Percentiles rank a stretch among this genome's conserved stretches.
Conservation (phyloP, 2,797 vertebrate genomes). For the Anniella stebbinsi region DNA sequence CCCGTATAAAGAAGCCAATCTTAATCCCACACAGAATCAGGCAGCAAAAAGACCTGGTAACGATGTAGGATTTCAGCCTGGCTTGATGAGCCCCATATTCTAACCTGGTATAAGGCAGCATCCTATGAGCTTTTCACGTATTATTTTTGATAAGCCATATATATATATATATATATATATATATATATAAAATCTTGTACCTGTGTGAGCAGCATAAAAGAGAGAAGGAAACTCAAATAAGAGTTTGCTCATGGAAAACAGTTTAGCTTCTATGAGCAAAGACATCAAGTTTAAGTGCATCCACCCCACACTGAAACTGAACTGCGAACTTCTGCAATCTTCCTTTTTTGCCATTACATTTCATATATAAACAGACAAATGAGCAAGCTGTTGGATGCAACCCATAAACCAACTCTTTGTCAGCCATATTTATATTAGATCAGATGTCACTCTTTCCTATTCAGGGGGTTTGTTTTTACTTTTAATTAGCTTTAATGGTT, state of each 20-base stretch:
- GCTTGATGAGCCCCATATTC: too few relatives aligned
- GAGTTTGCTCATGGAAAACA: not conserved
- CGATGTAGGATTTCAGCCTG: too few relatives aligned
- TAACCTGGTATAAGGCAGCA: too few relatives aligned
- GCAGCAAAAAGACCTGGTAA: too few relatives aligned
- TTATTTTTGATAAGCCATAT: not conserved
- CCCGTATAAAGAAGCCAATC: too few relatives aligned
- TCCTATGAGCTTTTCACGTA: not conserved
- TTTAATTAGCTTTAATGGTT: constrained; percentile 19
- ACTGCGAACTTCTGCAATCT: not conserved
- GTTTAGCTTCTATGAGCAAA: not conserved
- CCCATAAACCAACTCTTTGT: not conserved
- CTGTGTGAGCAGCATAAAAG: not conserved
- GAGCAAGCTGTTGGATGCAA: not conserved
- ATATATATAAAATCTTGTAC: not conserved
- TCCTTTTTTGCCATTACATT: not conserved
- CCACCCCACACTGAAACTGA: not conserved
- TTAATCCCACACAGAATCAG: too few relatives aligned
- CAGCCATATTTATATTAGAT: not conserved
- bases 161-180: too few relatives aligned
- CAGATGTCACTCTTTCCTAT: not conserved
- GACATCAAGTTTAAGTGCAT: not conserved
- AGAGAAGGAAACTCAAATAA: not conserved
- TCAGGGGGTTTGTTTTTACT: constrained; percentile 1
- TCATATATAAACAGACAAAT: not conserved